phyloP scores from a whole-genome alignment of 2,113 vertebrate species.

The Scatophagus argus region DNA sequence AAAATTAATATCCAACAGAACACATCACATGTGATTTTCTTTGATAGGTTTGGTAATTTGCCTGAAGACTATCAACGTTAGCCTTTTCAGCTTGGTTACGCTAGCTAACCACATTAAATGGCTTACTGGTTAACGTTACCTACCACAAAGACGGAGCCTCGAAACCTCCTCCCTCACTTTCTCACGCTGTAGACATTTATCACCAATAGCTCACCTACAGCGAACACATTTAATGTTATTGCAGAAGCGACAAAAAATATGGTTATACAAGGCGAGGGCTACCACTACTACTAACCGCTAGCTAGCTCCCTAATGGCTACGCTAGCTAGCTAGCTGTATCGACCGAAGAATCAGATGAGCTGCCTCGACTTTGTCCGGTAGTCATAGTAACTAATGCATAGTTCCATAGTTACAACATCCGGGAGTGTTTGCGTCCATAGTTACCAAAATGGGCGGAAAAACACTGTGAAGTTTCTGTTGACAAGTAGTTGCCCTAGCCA shows the following conservation, averaged over 20 bases:
- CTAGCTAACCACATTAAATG: constrained; percentile 29
- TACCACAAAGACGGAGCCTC: constrained; percentile 65
- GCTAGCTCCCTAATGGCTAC: constrained; percentile 42
- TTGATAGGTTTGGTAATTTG: neutral
- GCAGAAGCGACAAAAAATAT: neutral
- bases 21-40: neutral
- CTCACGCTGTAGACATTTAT: constrained; percentile 51
- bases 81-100: constrained; percentile 25
- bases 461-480: neutral
- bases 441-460: constrained; percentile 35
- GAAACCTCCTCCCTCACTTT: constrained; percentile 49
- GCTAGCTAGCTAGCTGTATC: constrained; percentile 51
- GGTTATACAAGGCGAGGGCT: constrained; percentile 12
- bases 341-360: constrained; percentile 54
- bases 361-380: constrained; percentile 35
- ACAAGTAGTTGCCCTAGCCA: neutral
- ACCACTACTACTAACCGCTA: constrained; percentile 50
- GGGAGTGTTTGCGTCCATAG: constrained; percentile 65
- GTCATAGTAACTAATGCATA: constrained; percentile 64
- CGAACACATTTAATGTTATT: constrained; percentile 2
- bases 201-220: neutral
- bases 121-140: constrained; percentile 22
- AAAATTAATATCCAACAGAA: neutral
- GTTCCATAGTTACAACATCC: constrained; percentile 72
- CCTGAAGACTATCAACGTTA: constrained; percentile 21